Evolutionary conservation across 2,888 invertebrate species (phyloP), one percentile per base, ranked within the genome.

Genomic region (Synergus umbraculus): DNA sequence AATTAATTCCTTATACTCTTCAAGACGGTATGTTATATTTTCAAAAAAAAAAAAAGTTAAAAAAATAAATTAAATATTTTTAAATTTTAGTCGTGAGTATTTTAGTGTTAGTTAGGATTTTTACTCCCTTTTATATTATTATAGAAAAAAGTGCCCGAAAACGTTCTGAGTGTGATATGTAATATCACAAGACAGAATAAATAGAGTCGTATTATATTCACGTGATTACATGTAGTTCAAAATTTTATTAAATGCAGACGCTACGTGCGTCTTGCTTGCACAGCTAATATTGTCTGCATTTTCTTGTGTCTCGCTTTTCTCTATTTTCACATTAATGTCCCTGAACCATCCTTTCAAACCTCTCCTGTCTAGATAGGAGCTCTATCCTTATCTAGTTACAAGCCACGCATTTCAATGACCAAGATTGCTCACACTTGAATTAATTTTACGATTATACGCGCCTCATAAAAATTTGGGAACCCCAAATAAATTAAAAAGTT

Each of bases 331-430:
- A 54, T 37, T 73, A 73, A 73, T 73, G 54, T 37, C 73, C 37
- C 37, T 54, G n/a, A 69, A 49, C 29, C 63, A 12, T 63, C 22
- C 63, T 22, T 63, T 22, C 69, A 69, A 54, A 73, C 73, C 73
- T 41, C n/a, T 54, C 37, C n/a, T 73, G 73, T 54, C 1, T 22
- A 73, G 29, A 54, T 54, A 54, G 37, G n/a, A 54, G 13, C 49
- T 73, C 49, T 73, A 54, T 54, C 54, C 73, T 54, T 73, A 73
- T 73, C 73, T 54, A 37, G 54, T 29, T n/a, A 73, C 73, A 54
- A 29, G 29, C 73, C 37, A 54, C 54, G 73, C 54, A 73, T 73
- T 73, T 73, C 54, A 73, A 73, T 54, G 4, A 54, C 54, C 10
- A 15, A 49, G 54, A 73, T 73, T 73, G 49, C 49, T n/a, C 13